phyloP scores from a whole-genome alignment of 1,140 invertebrate genomes.

The Atta texana region DNA sequence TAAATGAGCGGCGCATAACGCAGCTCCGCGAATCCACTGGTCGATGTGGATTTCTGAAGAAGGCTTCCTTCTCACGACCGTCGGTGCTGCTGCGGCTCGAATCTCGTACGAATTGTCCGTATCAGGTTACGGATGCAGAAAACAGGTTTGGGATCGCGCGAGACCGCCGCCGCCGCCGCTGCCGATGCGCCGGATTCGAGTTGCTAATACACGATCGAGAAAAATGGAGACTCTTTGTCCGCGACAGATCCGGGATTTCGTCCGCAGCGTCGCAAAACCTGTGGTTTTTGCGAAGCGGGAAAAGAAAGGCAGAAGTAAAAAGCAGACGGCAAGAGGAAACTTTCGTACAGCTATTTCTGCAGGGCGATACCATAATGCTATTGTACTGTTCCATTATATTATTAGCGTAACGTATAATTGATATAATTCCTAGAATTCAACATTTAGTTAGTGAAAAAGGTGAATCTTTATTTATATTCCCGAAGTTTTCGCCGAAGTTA shows the following conservation, averaged over 20 bases:
- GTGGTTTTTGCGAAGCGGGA: neutral
- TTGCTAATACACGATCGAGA: constrained; percentile 52
- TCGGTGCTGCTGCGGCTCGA: constrained; percentile 19
- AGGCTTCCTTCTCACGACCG: constrained; percentile 40
- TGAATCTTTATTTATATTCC: neutral
- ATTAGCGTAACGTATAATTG: neutral
- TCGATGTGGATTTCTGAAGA: constrained; percentile 41
- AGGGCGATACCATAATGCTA: neutral
- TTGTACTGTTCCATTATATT: neutral
- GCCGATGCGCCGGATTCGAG: constrained; percentile 32
- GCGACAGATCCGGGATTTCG: neutral
- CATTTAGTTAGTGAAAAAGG: neutral
- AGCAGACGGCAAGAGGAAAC: neutral
- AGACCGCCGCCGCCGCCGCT: neutral
- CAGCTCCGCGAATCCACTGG: constrained; percentile 30
- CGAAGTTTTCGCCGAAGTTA: neutral
- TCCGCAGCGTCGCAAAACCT: neutral
- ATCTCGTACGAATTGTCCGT: constrained; percentile 63
- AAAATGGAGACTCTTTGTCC: constrained; percentile 54
- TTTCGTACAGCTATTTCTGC: neutral
- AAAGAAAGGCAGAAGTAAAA: neutral
- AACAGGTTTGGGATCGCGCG: constrained; percentile 68
- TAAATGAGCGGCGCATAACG: neutral
- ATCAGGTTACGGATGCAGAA: constrained; percentile 63
- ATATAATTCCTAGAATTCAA: neutral